phyloP scores from a whole-genome alignment of 2,888 invertebrate species.

The Platycheirus albimanus region DNA sequence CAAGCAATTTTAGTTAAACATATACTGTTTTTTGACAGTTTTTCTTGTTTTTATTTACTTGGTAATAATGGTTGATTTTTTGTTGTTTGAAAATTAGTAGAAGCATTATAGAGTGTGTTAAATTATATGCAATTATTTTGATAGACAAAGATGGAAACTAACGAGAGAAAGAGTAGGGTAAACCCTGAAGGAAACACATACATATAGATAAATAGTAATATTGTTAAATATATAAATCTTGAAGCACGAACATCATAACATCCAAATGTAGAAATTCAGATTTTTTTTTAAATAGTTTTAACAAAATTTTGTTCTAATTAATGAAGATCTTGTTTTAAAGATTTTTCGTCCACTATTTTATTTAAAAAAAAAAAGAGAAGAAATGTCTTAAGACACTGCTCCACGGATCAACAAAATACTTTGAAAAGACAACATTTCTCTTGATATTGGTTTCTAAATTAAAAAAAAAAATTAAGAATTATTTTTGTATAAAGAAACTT shows the following conservation, averaged over 20 bases:
- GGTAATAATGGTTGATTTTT: neutral
- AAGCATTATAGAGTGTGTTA: constrained; percentile 37
- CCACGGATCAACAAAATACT: constrained; percentile 55
- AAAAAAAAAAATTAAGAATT: neutral
- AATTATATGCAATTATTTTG: constrained; percentile 35
- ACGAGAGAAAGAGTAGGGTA: constrained; percentile 35
- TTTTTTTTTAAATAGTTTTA: constrained; percentile 57
- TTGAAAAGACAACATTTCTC: constrained; percentile 18
- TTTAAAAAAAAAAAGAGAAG: neutral
- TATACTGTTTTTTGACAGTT: constrained; percentile 24
- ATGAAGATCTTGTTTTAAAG: neutral
- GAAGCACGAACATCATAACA: constrained; percentile 81
- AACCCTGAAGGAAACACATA: constrained; percentile 44
- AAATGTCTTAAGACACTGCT: constrained; percentile 35
- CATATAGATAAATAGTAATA: constrained; percentile 14
- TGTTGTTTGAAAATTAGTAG: constrained; percentile 43
- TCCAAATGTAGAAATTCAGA: constrained; percentile 81
- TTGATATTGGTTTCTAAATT: constrained; percentile 16
- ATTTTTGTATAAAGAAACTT: constrained; percentile 16
- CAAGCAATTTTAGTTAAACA: constrained; percentile 31
- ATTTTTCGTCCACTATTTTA: constrained; percentile 30
- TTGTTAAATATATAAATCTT: constrained; percentile 29
- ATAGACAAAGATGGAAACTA: constrained; percentile 49
- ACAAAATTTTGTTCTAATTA: neutral
- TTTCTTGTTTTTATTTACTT: neutral